These are phyloP conservation scores for Cygnus atratus DNA, from an alignment of 2,113 vertebrate genomes.

Conservation along the genomic window DNA sequence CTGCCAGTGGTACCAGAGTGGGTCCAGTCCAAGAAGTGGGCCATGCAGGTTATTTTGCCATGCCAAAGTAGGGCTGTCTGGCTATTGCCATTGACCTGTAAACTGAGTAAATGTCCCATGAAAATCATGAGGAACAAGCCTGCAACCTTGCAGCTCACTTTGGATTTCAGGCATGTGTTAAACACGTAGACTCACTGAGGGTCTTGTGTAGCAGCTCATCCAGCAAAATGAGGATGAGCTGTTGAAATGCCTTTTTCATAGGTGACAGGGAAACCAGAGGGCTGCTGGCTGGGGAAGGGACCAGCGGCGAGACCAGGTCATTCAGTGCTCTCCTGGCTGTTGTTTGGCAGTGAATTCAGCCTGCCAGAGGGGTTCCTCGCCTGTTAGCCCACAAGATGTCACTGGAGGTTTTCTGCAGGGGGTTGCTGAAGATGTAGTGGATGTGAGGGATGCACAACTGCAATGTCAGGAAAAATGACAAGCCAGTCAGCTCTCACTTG, in stretches of 20 bases:
- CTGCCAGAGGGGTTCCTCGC: accelerated
- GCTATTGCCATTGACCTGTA: accelerated
- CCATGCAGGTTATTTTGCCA: accelerated
- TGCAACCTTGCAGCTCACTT: accelerated
- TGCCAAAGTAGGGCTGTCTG: not conserved
- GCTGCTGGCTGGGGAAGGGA: not conserved
- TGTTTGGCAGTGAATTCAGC: not conserved
- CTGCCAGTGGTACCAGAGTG: accelerated
- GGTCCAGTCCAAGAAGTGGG: not conserved
- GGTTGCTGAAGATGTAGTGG: not conserved
- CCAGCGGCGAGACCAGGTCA: not conserved
- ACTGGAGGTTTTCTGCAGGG: not conserved
- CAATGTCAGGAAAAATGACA: not conserved
- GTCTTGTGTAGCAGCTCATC: not conserved
- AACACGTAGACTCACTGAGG: not conserved
- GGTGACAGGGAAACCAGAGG: not conserved
- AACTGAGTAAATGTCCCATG: not conserved
- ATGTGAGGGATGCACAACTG: not conserved
- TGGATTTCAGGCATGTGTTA: accelerated
- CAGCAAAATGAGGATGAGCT: not conserved
- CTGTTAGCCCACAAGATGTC: accelerated
- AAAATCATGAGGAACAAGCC: not conserved
- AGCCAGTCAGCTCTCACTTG: not conserved
- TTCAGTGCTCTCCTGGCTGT: not conserved
- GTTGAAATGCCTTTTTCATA: not conserved